Conservation (phyloP, 2,113 vertebrate species). For the Pipa parva region DNA sequence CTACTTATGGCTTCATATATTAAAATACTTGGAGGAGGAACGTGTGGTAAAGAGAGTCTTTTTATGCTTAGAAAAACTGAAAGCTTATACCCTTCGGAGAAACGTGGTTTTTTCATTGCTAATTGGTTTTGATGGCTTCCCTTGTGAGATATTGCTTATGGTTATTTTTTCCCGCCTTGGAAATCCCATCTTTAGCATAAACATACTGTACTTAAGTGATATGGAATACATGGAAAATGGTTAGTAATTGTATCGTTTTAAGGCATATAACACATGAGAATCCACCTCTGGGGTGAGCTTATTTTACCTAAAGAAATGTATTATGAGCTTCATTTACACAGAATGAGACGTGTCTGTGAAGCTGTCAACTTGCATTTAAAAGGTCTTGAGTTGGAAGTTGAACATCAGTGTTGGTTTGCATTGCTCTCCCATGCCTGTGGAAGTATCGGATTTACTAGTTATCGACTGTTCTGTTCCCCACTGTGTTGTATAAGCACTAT, state of each 20-base stretch:
- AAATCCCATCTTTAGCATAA: constrained; percentile 44
- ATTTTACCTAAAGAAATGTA: constrained; percentile 45
- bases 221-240: constrained; percentile 33
- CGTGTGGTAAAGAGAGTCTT: constrained; percentile 15
- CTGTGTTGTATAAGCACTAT: constrained; percentile 60
- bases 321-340: constrained; percentile 31
- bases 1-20: too few species aligned
- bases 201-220: constrained; percentile 38
- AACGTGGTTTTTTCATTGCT: constrained; percentile 10
- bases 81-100: constrained; percentile 38
- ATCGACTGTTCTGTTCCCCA: constrained; percentile 55
- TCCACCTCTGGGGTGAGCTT: constrained; percentile 36
- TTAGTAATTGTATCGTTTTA: constrained; percentile 46
- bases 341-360: constrained; percentile 50
- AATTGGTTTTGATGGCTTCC: constrained; percentile 23
- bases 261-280: constrained; percentile 44
- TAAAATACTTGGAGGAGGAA: too few species aligned
- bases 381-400: constrained; percentile 52
- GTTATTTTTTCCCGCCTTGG: constrained; percentile 26
- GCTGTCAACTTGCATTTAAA: constrained; percentile 49
- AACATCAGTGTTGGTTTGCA: constrained; percentile 53
- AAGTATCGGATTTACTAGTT: constrained; percentile 59
- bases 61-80: constrained; percentile 40
- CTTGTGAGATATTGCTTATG: constrained; percentile 31
- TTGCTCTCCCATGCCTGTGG: constrained; percentile 54